These are phyloP conservation scores for Eidolon dupreanum DNA, from an alignment of 2,797 vertebrate genomes.

Conservation along the genomic window DNA sequence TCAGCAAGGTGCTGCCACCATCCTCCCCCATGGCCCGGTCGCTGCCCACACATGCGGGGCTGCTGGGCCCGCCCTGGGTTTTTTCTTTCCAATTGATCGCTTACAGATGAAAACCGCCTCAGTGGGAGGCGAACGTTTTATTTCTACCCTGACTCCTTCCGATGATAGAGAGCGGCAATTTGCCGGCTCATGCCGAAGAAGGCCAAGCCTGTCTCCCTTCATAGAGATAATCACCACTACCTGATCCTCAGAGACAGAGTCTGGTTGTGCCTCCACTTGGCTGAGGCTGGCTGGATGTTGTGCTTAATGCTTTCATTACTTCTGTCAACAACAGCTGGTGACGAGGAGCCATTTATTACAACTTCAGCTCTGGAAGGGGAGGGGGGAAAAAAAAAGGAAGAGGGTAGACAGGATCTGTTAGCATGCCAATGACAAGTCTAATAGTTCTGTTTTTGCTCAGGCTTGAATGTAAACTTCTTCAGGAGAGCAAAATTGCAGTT, in stretches of 20 bases:
- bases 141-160: slow-evolving; percentile 78
- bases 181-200: slow-evolving; percentile 65
- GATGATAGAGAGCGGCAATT: slow-evolving; percentile 76
- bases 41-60: background rate
- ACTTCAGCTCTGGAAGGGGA: slow-evolving; percentile 83
- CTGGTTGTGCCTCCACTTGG: slow-evolving; percentile 89
- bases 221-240: slow-evolving; percentile 84
- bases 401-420: slow-evolving; percentile 78
- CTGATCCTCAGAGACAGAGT: slow-evolving; percentile 90
- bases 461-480: slow-evolving; percentile 81
- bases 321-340: slow-evolving; percentile 86
- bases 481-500: slow-evolving; percentile 80
- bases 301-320: slow-evolving; percentile 87
- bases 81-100: slow-evolving; percentile 58
- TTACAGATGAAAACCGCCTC: slow-evolving; percentile 77
- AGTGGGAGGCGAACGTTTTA: slow-evolving; percentile 75
- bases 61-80: slow-evolving; percentile 27
- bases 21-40: rapidly evolving
- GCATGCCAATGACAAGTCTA: slow-evolving; percentile 77
- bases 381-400: background rate
- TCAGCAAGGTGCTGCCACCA: too few species aligned
- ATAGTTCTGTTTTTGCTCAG: slow-evolving; percentile 73
- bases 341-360: slow-evolving; percentile 87
- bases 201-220: slow-evolving; percentile 77
- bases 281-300: slow-evolving; percentile 83